These are phyloP conservation scores for Megaceryle maxima DNA, from an alignment of 2,113 vertebrate genomes.

Conservation along the genomic window DNA sequence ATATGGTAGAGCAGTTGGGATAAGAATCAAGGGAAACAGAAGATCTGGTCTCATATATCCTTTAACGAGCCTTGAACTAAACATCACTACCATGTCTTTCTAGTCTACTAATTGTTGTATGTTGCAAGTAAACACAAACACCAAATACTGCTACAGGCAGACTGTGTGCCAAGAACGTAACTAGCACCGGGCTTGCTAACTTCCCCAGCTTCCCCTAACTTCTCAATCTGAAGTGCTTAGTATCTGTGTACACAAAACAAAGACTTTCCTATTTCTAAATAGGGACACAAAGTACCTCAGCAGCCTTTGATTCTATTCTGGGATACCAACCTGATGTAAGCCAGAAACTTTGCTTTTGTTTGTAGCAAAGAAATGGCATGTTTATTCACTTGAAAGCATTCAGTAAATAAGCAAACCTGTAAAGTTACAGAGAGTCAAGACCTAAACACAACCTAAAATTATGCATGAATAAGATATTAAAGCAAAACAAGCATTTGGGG, in stretches of 20 bases:
- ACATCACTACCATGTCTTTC: constrained; percentile 35
- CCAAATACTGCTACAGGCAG: constrained; percentile 23
- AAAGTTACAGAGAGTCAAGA: neutral
- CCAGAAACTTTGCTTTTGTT: constrained; percentile 27
- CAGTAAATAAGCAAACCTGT: neutral
- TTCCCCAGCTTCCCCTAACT: constrained; percentile 25
- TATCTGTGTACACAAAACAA: constrained; percentile 27
- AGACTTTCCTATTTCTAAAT: constrained; percentile 60
- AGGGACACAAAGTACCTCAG: constrained; percentile 24
- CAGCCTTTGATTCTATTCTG: constrained; percentile 52
- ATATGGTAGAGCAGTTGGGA: neutral
- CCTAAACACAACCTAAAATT: neutral
- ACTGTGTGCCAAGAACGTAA: constrained; percentile 16
- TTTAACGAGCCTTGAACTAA: constrained; percentile 34
- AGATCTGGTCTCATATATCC: neutral
- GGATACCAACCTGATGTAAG: neutral
- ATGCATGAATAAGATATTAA: neutral
- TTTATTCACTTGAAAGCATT: neutral
- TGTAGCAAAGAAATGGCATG: neutral
- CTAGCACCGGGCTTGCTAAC: neutral
- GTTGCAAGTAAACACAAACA: constrained; percentile 14
- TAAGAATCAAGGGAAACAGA: constrained; percentile 21
- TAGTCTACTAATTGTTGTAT: constrained; percentile 26
- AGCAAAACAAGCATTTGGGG: neutral
- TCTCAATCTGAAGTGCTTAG: neutral